Evolutionary conservation across 2,888 invertebrate genomes (phyloP), one percentile per base, ranked within the genome.

Genomic region (Catocala nupta): DNA sequence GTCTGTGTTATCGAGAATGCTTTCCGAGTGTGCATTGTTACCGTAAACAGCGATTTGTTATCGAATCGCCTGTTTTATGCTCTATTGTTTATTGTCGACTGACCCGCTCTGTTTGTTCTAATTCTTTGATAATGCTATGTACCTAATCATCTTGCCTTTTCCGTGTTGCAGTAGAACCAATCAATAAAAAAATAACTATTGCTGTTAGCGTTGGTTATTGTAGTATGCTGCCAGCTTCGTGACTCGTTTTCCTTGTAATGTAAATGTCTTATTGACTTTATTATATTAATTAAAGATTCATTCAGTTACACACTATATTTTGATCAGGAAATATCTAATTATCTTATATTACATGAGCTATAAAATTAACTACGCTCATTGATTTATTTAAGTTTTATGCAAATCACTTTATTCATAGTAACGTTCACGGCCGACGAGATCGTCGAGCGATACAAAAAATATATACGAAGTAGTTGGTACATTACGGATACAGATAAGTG

Each of bases 21-120:
- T 81, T 81, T 82, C 74, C 67, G 71, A 79, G 74, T 74, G 72
- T 71, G 82, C 81, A 81, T 85, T 86, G 85, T 86, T 81, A 74
- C 79, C 77, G 75, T 84, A 79, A 81, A 82, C 76, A 80, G 74
- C 76, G 73, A 80, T 78, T 79, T 76, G 69, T 83, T 85, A 87
- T 85, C 84, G 75, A 78, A 75, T 80, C 72, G 72, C 73, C 58
- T 74, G 73, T 81, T 84, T 80, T 87, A 87, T 88, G 83, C 63
- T 52, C 74, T 64, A 82, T 86, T 86, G 85, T 87, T 87, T 83
- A 85, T 85, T 86, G 81, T 77, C 69, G 66, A 77, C 66, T 81
- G 79, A 83, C 79, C 83, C 75, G 75, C 36, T 39, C 77, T 73
- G 70, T 77, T 75, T 74, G 73, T 80, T 80, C 77, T 70, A 78